A percentile compares a stretch with the other conserved stretches of the same genome.
These are phyloP conservation scores for Polyommatus icarus DNA, from an alignment of 2,888 invertebrate genomes.

Conservation along the genomic window DNA sequence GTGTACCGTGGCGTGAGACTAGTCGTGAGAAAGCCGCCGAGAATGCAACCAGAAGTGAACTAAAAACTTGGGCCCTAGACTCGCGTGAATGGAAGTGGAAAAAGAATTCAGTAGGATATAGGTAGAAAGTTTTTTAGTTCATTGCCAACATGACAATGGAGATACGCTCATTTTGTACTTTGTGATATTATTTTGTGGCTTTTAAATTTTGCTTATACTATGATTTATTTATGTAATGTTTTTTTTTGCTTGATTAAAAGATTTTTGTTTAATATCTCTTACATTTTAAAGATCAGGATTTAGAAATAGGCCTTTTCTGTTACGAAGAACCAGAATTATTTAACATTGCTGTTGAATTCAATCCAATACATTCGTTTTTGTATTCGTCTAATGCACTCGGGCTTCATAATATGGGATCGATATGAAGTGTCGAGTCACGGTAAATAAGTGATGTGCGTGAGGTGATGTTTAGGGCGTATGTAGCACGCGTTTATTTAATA, in stretches of 20 bases:
- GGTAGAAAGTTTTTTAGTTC: slow-evolving; percentile 5
- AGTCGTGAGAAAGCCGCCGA: slow-evolving; percentile 54
- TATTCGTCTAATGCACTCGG: neutral
- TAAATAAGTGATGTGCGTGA: slow-evolving; percentile 22
- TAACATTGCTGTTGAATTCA: neutral
- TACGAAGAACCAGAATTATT: too few relatives aligned
- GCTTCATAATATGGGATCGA: neutral
- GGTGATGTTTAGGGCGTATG: neutral
- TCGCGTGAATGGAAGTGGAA: slow-evolving; percentile 46
- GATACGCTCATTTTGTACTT: neutral
- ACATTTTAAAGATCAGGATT: too few relatives aligned
- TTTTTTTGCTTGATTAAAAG: too few relatives aligned
- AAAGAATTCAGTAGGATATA: neutral
- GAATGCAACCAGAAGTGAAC: slow-evolving; percentile 53
- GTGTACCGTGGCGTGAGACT: slow-evolving; percentile 41
- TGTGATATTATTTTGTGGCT: neutral
- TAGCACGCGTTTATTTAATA: neutral
- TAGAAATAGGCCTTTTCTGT: too few relatives aligned
- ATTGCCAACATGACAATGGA: neutral
- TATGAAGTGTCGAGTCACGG: slow-evolving; percentile 21
- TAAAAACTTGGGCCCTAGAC: slow-evolving; percentile 61
- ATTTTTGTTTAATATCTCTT: too few relatives aligned
- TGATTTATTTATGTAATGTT: too few relatives aligned
- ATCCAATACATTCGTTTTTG: neutral
- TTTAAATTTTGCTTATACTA: neutral